Base-by-base conservation (phyloP, 2,113 vertebrate genomes). In the Corythoichthys intestinalis region DNA sequence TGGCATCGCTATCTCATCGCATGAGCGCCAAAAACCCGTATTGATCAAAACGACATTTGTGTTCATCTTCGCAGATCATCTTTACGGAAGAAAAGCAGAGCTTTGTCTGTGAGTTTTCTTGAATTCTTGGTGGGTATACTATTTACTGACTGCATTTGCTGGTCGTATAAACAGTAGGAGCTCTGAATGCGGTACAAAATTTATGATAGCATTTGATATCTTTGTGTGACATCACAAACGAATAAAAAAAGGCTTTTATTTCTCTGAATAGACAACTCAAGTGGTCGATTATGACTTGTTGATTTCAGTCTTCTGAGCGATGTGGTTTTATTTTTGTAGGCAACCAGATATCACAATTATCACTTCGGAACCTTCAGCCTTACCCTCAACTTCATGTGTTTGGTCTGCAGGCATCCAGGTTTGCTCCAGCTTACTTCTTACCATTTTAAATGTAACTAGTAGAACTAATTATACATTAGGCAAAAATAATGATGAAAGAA, bases 331-430 rank as follows among this genome's bases (percentile, higher is more conserved):
- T 35, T 72, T 2, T 77, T 78, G 54, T 67, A 99, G 96, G 74
- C 92, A 92, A 56, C 95, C 95, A 14, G 94, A 96, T 90, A 97
- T 97, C 87, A 96, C 94, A 62, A 94, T 96, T 60, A 88, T 96
- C 84, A 93, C 96, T 49, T 94, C 94, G 49, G 94, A 97, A 77
- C 94, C 20, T 28, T 28, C 20, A 28, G 20, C 79, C 78, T 66
- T 70, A 28, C 20, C 83, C 70, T 83, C 90, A 66, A 83, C 91
- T 6, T 76, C 92, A 84, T 69, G 90, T 39, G 75, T 88, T 70
- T 93, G 95, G 94, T 90, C 93, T 69, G 83, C 92, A 62, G 88
- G 73, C 76, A 89, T 93, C 46, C 85, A 87, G 70, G 67, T 92
- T 80, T 93, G 53, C 77, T 91, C 61, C 93, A 94, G 93, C 95